phyloP scores from a whole-genome alignment of 2,888 invertebrate species.

The Polyploca ridens region DNA sequence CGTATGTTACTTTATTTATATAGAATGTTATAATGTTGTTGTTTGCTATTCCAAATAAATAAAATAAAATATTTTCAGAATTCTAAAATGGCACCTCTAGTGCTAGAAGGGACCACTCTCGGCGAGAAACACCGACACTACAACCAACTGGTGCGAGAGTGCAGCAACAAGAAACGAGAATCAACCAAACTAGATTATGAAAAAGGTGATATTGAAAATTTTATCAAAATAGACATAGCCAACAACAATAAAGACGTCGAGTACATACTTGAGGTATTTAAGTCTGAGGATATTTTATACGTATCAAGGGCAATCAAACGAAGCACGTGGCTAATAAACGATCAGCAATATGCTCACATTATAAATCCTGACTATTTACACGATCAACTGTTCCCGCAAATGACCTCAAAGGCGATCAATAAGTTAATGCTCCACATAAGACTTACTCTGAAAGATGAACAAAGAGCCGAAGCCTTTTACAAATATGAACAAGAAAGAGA shows the following conservation, averaged over 20 bases:
- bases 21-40: too few relatives aligned
- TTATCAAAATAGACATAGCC: slow-evolving; percentile 66
- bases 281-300: slow-evolving; percentile 62
- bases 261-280: slow-evolving; percentile 57
- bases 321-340: slow-evolving; percentile 59
- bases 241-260: slow-evolving; percentile 52
- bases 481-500: slow-evolving; percentile 40
- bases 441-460: slow-evolving; percentile 55
- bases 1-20: too few relatives aligned
- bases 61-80: not conserved
- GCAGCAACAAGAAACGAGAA: slow-evolving; percentile 26
- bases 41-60: too few relatives aligned
- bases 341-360: slow-evolving; percentile 55
- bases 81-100: not conserved
- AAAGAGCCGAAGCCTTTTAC: slow-evolving; percentile 62
- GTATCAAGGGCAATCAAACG: slow-evolving; percentile 61
- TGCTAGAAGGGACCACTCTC: slow-evolving; percentile 50
- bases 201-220: slow-evolving; percentile 53
- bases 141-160: slow-evolving; percentile 50
- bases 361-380: slow-evolving; percentile 61
- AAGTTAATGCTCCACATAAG: slow-evolving; percentile 60
- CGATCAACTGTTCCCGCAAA: slow-evolving; percentile 53
- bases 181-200: slow-evolving; percentile 38
- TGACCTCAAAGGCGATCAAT: slow-evolving; percentile 59
- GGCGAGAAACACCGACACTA: slow-evolving; percentile 56